A percentile compares a stretch with the other conserved stretches of the same genome.
phyloP scores from a whole-genome alignment of 1,140 invertebrate genomes.

The Latrodectus geometricus region DNA sequence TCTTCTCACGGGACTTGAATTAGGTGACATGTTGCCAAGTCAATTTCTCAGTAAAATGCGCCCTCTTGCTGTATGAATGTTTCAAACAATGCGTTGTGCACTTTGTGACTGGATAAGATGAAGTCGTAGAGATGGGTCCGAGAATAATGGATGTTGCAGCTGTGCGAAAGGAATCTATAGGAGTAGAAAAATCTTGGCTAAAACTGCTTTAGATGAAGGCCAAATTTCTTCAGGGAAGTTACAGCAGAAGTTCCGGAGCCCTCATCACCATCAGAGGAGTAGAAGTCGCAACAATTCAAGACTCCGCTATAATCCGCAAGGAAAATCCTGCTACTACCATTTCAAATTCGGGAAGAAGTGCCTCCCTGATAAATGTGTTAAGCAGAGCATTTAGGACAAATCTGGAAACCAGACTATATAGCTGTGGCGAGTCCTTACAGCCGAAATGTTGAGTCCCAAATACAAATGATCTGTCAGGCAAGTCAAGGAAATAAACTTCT shows the following conservation, averaged over 20 bases:
- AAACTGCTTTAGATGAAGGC: not conserved
- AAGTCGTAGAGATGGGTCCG: not conserved
- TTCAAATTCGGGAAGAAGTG: not conserved
- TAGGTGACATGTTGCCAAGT: too few species aligned
- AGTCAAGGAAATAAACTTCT: too few species aligned
- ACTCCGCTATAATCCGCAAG: not conserved
- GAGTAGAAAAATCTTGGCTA: not conserved
- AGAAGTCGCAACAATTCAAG: not conserved
- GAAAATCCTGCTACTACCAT: not conserved
- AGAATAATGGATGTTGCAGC: not conserved
- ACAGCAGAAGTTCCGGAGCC: not conserved
- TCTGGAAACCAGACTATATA: not conserved
- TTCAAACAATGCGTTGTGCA: not conserved
- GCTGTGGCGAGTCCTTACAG: conserved; percentile 8
- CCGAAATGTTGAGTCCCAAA: conserved; percentile 8
- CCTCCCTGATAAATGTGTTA: not conserved
- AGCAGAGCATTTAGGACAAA: not conserved
- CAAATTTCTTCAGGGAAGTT: not conserved
- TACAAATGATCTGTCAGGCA: conserved; percentile 19
- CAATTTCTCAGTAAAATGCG: too few species aligned
- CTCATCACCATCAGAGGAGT: not conserved
- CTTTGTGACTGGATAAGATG: conserved; percentile 13
- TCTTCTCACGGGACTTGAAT: too few species aligned
- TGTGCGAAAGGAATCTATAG: not conserved
- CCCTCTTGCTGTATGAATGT: too few species aligned